These are phyloP conservation scores for Pelagia noctiluca DNA, from an alignment of 30 jellyfish, hydroid and myxozoan genomes.

Conservation along the genomic window DNA sequence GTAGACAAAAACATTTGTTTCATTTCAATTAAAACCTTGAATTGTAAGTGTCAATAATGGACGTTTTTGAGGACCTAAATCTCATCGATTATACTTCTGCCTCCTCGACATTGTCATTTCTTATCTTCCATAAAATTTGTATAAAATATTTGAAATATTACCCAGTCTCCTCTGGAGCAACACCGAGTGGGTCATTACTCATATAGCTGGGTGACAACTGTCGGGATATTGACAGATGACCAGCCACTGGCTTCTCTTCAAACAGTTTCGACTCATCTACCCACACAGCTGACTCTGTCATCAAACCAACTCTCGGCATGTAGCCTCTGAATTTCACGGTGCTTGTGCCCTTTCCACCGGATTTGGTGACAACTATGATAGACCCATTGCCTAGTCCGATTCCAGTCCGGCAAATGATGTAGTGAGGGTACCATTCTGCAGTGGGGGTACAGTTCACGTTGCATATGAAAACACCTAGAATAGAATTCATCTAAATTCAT, in stretches of 20 bases:
- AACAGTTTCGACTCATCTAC: constrained; percentile 96
- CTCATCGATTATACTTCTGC: no score
- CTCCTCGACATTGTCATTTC: neutral
- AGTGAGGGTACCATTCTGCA: constrained; percentile 94
- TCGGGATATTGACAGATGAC: constrained; percentile 80
- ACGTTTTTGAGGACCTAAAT: no score
- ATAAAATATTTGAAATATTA: neutral
- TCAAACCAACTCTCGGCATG: constrained; percentile 97
- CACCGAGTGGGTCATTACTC: constrained; percentile 93
- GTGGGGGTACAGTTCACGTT: constrained; percentile 90
- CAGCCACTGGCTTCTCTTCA: constrained; percentile 95
- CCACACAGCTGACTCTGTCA: constrained; percentile 98
- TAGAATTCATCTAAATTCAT: neutral
- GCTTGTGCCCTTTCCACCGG: constrained; percentile 96
- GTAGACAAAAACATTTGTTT: no score
- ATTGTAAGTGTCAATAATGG: no score
- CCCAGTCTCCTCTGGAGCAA: constrained; percentile 99
- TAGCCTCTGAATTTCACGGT: constrained; percentile 90
- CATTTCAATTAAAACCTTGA: no score
- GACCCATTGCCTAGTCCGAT: constrained; percentile 90
- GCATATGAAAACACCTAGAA: constrained; percentile 91
- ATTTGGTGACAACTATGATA: constrained; percentile 85
- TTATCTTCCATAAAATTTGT: neutral
- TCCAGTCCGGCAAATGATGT: constrained; percentile 90
- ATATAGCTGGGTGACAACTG: constrained; percentile 69